Percentiles rank a stretch among this genome's conserved stretches.
These are phyloP conservation scores for Canis aureus DNA, from an alignment of 2,113 vertebrate genomes.

Conservation along the genomic window DNA sequence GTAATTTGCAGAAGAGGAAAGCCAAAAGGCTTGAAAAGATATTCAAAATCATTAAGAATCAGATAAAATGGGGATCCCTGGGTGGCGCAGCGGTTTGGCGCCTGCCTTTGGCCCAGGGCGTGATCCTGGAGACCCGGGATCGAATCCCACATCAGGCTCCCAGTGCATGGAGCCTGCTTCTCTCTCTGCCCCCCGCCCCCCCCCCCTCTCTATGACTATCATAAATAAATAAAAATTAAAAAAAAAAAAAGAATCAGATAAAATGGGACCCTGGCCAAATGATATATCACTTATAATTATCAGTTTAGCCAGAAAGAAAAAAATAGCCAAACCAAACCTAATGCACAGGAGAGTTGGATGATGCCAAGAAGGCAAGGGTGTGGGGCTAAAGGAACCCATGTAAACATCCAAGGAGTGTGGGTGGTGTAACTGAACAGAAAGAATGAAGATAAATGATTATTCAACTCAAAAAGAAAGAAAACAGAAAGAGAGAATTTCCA, in stretches of 20 bases:
- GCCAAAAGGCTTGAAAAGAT: background rate
- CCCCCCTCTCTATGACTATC: too few relatives aligned
- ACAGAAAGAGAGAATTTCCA: background rate
- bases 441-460: background rate
- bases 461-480: background rate
- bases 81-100: too few relatives aligned
- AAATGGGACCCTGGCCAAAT: background rate
- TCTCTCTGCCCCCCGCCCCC: too few relatives aligned
- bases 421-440: background rate
- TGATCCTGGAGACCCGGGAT: too few relatives aligned
- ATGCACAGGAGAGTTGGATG: background rate
- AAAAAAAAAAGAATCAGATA: background rate
- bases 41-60: slow-evolving; percentile 1
- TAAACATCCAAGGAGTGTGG: background rate
- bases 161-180: too few relatives aligned
- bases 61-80: background rate
- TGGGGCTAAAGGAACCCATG: background rate
- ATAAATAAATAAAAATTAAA: too few relatives aligned
- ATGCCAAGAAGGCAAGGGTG: background rate
- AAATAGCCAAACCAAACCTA: background rate
- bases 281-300: background rate
- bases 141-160: too few relatives aligned
- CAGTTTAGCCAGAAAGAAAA: background rate
- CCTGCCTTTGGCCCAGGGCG: too few relatives aligned
- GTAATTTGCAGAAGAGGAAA: background rate